phyloP scores from a whole-genome alignment of 2,113 vertebrate genomes.

The Isurus oxyrinchus region DNA sequence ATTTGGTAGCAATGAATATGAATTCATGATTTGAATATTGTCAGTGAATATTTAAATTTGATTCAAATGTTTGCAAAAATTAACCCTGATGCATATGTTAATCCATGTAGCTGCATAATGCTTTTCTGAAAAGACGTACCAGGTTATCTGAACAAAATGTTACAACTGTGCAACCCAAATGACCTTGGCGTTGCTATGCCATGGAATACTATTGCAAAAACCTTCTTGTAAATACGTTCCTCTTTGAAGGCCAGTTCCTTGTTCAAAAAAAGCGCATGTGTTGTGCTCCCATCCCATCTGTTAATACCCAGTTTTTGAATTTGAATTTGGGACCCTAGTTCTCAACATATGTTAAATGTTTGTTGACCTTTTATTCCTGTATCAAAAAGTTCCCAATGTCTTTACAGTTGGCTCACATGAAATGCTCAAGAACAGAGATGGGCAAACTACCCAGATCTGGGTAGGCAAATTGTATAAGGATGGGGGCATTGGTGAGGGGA shows the following conservation, averaged over 20 bases:
- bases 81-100: slow-evolving; percentile 1
- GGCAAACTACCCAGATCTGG: too few relatives aligned
- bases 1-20: neutral
- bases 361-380: neutral
- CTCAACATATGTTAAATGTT: neutral
- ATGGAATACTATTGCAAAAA: neutral
- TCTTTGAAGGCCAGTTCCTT: neutral
- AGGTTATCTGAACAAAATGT: slow-evolving; percentile 1
- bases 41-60: slow-evolving; percentile 28
- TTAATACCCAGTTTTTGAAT: neutral
- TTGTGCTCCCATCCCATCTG: neutral
- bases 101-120: neutral
- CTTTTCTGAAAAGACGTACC: neutral
- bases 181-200: neutral
- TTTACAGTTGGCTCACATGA: neutral
- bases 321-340: neutral
- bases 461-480: too few relatives aligned
- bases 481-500: too few relatives aligned
- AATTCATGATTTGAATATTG: neutral
- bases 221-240: neutral
- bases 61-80: slow-evolving; percentile 26
- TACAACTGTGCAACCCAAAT: neutral
- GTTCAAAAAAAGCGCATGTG: neutral
- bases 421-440: too few relatives aligned
- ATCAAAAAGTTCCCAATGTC: neutral